Conservation (phyloP, 2,113 vertebrate genomes). For the Mormyrus lacerda region DNA sequence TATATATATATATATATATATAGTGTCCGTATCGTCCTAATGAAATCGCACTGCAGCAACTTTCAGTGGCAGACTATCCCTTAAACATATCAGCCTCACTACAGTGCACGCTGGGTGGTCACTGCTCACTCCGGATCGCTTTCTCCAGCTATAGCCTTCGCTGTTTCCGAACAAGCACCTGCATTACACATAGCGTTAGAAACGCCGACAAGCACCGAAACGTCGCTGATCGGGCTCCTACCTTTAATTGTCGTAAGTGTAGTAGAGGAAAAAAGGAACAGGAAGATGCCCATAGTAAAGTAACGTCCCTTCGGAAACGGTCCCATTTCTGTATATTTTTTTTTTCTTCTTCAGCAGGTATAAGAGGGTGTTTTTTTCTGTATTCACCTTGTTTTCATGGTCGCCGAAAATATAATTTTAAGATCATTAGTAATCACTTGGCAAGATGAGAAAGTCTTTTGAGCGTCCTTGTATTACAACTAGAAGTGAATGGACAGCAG, state of each 20-base stretch:
- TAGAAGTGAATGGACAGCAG: conserved; percentile 16
- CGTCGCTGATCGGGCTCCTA: conserved; percentile 37
- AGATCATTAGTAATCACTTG: conserved; percentile 15
- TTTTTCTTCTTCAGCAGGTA: conserved; percentile 21
- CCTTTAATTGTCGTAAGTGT: conserved; percentile 49
- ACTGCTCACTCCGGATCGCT: not conserved
- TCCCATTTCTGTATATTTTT: conserved; percentile 42
- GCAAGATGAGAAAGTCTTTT: not conserved
- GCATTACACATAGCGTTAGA: not conserved
- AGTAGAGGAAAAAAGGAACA: conserved; percentile 45
- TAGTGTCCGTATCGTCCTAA: not conserved
- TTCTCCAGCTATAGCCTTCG: not conserved
- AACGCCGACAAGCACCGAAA: not conserved
- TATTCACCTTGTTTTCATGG: conserved; percentile 13
- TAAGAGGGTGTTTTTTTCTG: conserved; percentile 22
- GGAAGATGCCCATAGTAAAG: conserved; percentile 41
- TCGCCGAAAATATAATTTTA: conserved; percentile 5
- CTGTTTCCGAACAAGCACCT: not conserved
- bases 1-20: not conserved
- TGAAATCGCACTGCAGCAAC: conserved; percentile 12
- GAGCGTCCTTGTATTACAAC: conserved; percentile 19
- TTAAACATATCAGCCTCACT: not conserved
- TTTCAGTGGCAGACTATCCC: not conserved
- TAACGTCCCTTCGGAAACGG: conserved; percentile 45
- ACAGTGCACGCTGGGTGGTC: not conserved